phyloP scores from a whole-genome alignment of 2,888 invertebrate species.

The Amiota mariae region DNA sequence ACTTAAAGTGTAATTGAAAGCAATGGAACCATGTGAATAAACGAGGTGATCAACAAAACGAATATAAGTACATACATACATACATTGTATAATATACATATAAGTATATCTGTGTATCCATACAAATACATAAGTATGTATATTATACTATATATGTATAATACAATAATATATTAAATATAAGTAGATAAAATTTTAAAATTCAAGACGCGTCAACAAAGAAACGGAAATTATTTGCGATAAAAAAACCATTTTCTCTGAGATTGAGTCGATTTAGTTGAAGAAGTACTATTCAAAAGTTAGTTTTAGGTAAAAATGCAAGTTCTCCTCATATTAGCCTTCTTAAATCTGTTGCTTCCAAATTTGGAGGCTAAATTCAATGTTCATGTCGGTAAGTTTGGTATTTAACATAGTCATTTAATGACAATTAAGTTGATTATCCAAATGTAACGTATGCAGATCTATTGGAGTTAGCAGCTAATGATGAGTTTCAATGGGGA shows the following conservation, averaged over 20 bases:
- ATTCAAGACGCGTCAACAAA: neutral
- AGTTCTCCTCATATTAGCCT: neutral
- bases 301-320: neutral
- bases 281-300: neutral
- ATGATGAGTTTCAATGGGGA: conserved; percentile 64
- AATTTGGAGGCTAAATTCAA: too few relatives aligned
- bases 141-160: too few relatives aligned
- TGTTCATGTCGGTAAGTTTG: too few relatives aligned
- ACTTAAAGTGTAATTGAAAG: too few relatives aligned
- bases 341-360: too few relatives aligned
- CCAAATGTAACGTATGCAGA: conserved; percentile 49
- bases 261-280: neutral
- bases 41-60: too few relatives aligned
- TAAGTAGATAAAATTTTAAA: conserved; percentile 3
- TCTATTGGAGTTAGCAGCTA: conserved; percentile 63
- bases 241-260: conserved; percentile 37
- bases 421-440: neutral
- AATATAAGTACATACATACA: too few relatives aligned
- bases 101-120: too few relatives aligned
- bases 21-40: too few relatives aligned
- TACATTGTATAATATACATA: too few relatives aligned
- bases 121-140: too few relatives aligned
- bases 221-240: conserved; percentile 56
- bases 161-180: neutral
- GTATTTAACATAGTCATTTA: neutral